A percentile compares a stretch with the other conserved stretches of the same genome.
Conservation (phyloP, 2,113 vertebrate species). For the Taxidea taxus region DNA sequence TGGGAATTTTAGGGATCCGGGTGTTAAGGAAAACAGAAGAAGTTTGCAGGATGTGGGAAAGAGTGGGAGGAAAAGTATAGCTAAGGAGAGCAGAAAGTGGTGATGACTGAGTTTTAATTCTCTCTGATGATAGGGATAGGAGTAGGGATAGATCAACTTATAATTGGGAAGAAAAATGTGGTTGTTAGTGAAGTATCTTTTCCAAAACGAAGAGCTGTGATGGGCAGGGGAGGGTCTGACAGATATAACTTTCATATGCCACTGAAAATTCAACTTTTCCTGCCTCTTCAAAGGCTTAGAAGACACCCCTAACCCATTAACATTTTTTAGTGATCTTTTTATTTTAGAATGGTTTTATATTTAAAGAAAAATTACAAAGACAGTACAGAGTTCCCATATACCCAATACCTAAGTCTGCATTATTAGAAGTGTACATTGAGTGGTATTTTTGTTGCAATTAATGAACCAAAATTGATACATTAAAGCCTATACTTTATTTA, state of each 20-base stretch:
- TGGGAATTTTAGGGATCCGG: not conserved
- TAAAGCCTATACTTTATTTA: not conserved
- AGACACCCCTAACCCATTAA: not conserved
- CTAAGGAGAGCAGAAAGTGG: not conserved
- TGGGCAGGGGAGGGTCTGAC: not conserved
- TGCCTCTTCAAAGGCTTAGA: not conserved
- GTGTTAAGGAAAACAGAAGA: not conserved
- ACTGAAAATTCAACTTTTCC: not conserved
- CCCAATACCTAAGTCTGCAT: not conserved
- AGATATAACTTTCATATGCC: not conserved
- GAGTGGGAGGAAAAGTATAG: not conserved
- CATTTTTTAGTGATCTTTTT: not conserved
- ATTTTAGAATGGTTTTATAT: not conserved
- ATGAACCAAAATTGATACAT: not conserved
- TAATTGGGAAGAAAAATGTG: not conserved
- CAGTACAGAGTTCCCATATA: not conserved
- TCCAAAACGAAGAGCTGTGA: not conserved
- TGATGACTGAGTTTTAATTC: not conserved
- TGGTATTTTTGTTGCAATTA: not conserved
- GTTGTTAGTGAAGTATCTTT: not conserved
- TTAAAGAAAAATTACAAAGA: not conserved
- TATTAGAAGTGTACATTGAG: not conserved
- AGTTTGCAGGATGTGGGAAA: not conserved
- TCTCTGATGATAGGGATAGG: not conserved
- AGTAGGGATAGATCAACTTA: not conserved